Base-by-base conservation (phyloP, 2,113 vertebrate species). In the Apus apus region DNA sequence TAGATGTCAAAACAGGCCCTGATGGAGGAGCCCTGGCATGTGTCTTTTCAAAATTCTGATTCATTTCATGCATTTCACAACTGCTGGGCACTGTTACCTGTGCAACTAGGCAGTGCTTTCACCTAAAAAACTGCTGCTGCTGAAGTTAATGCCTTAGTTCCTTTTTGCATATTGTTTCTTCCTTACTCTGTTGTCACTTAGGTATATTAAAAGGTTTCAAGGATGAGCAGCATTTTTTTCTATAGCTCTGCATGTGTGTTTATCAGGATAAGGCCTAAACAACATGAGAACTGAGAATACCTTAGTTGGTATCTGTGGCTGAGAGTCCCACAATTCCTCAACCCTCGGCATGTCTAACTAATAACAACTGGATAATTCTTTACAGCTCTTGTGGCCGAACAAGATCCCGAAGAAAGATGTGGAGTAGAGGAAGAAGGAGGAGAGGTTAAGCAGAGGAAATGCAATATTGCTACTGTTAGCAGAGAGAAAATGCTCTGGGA, bases 301-400 rank as follows among this genome's bases (percentile, higher is more conserved):
- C 27, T 50, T 15, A 10, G 11, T 30, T 64, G 2, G 0, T 15
- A 13, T 15, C 43, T 40, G 5, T 56, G 40, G 34, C 40, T 70
- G 57, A 36, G 1, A 57, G 15, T 54, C 68, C 38, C 32, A 16
- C 34, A 4, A 1, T 40, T 81, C 61, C 53, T 11, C 16, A 7
- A 30, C 25, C 45, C 15, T 8, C 32, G 58, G 6, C 0, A 0
- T 22, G 21, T 79, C 46, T 65, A 5, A 54, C 45, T 23, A 17
- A 5, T 74, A 53, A 22, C 5, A 83, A 45, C 11, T 38, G 27
- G 38, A 11, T 50, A 66, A 76, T 78, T 87, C 57, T 62, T 61
- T 60, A 30, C 11, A 50, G 46, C 15, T 79, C 21, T 53, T n/a
- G 18, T 45, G 70, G 25, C n/a, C 50, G 50, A 71, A 21, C 13